Conservation (phyloP, 2,113 vertebrate species). For the Neofelis nebulosa region DNA sequence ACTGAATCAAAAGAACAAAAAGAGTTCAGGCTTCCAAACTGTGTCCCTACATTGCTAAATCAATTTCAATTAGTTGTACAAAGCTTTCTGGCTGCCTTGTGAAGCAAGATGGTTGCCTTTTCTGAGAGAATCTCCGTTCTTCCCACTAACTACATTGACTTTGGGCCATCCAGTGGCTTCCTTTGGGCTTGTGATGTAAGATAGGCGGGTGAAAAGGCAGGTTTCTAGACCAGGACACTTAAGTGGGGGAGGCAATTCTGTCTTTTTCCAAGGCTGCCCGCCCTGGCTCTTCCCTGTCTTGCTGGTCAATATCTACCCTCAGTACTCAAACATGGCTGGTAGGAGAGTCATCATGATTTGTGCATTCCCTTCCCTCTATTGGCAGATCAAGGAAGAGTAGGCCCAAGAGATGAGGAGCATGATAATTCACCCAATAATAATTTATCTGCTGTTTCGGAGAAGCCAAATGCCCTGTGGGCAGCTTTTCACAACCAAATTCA, state of each 20-base stretch:
- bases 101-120: conserved; percentile 60
- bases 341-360: background rate
- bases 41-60: conserved; percentile 69
- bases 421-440: conserved; percentile 16
- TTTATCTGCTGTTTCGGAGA: conserved; percentile 62
- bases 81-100: conserved; percentile 41
- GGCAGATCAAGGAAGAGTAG: conserved; percentile 16
- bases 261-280: background rate
- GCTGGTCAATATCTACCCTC: background rate
- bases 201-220: background rate
- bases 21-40: conserved; percentile 72
- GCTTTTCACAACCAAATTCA: conserved; percentile 12
- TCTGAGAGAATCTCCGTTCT: background rate
- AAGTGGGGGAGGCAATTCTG: background rate
- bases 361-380: background rate
- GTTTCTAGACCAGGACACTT: background rate
- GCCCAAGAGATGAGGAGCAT: background rate
- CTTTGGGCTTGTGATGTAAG: background rate
- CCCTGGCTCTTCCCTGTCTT: background rate
- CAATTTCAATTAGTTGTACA: conserved; percentile 75
- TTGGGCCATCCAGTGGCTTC: background rate
- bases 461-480: conserved; percentile 5
- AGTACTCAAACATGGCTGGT: background rate
- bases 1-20: conserved; percentile 78
- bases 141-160: background rate